Percentiles rank a stretch among this genome's conserved stretches.
These are phyloP conservation scores for Xylota segnis DNA, from an alignment of 2,888 invertebrate species.

Conservation along the genomic window DNA sequence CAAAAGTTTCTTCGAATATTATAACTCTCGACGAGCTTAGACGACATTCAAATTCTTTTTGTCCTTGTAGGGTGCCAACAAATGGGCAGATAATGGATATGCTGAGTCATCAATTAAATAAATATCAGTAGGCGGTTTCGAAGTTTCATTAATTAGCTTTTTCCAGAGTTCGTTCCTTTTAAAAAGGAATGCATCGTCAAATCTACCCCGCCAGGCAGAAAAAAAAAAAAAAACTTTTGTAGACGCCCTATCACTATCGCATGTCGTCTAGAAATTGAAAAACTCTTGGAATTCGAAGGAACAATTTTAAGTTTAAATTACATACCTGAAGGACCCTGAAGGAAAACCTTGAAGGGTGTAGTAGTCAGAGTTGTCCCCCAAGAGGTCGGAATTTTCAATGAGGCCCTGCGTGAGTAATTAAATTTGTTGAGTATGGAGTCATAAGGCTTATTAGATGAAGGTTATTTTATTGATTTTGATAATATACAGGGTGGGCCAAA, in stretches of 20 bases:
- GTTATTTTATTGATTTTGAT: no score
- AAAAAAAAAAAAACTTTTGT: conserved; percentile 7
- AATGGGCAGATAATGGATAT: neutral
- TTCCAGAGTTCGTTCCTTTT: neutral
- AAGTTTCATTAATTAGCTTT: neutral
- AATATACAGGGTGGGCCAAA: no score
- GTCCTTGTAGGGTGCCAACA: neutral
- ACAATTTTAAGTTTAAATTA: neutral
- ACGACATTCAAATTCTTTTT: neutral
- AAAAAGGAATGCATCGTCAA: neutral
- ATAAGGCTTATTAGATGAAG: no score
- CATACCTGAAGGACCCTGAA: conserved; percentile 7
- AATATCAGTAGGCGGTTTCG: neutral
- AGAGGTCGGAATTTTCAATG: neutral
- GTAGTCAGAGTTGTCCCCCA: conserved; percentile 16
- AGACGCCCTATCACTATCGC: conserved; percentile 30
- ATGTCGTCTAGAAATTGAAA: conserved; percentile 21
- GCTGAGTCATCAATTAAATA: neutral
- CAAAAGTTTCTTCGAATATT: no score
- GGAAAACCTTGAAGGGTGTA: neutral
- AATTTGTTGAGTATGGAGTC: no score
- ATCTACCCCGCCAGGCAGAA: no score
- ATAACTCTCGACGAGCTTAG: neutral
- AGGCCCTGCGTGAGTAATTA: no score
- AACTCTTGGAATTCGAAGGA: neutral